A percentile compares a stretch with the other conserved stretches of the same genome.
These are phyloP conservation scores for Hippoglossus stenolepis DNA, from an alignment of 2,113 vertebrate species.

Conservation along the genomic window DNA sequence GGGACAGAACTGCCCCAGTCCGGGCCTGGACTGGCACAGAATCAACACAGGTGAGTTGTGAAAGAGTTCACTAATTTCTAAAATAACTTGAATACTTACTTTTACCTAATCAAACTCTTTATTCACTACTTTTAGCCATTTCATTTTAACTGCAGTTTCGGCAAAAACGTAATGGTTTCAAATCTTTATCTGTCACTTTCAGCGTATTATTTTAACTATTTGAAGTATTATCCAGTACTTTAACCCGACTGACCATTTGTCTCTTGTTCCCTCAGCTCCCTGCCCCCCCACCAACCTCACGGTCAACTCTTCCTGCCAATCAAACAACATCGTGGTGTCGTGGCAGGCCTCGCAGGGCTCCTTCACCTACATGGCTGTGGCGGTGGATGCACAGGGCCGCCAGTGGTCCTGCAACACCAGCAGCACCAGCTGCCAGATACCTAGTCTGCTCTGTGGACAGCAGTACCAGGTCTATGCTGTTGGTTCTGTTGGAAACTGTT, in stretches of 20 bases:
- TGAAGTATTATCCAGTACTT: no score
- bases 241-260: background rate
- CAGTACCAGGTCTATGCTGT: slow-evolving; percentile 72
- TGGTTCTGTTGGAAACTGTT: slow-evolving; percentile 72
- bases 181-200: no score
- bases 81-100: background rate
- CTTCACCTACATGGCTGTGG: slow-evolving; percentile 70
- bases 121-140: no score
- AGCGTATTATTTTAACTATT: no score
- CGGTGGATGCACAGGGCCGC: slow-evolving; percentile 56
- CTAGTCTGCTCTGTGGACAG: slow-evolving; percentile 77
- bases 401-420: slow-evolving; percentile 71
- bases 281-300: slow-evolving; percentile 75
- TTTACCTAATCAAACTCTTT: no score
- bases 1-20: slow-evolving; percentile 73
- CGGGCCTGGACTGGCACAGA: slow-evolving; percentile 37
- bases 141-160: no score
- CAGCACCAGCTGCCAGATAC: slow-evolving; percentile 70
- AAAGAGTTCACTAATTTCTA: background rate
- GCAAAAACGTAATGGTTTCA: no score
- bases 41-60: slow-evolving; percentile 72
- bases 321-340: slow-evolving; percentile 68
- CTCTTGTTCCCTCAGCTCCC: slow-evolving; percentile 66
- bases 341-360: slow-evolving; percentile 78
- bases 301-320: slow-evolving; percentile 72